Evolutionary conservation across 2,888 invertebrate species (phyloP).

Genomic region (Tetramorium bicarinatum): DNA sequence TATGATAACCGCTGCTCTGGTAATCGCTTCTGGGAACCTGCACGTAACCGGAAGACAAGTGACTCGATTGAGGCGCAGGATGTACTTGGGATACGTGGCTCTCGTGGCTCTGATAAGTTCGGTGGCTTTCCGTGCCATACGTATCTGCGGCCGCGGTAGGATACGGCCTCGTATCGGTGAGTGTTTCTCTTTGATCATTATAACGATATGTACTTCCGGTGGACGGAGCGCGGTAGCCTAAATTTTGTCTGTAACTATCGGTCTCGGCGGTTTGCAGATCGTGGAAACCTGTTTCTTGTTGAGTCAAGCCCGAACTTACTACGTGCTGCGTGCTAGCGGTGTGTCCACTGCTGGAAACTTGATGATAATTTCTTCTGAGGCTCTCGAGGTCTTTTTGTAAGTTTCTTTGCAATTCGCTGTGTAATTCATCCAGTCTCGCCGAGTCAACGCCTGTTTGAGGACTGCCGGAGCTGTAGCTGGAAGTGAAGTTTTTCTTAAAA

Average conservation of each 20-base stretch:
- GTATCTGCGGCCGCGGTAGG: slow-evolving; percentile 42
- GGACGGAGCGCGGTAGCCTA: slow-evolving; percentile 27
- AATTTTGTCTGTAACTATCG: slow-evolving; percentile 45
- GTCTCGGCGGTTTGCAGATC: slow-evolving; percentile 50
- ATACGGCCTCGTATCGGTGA: slow-evolving; percentile 6
- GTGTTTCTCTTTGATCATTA: slow-evolving; percentile 32
- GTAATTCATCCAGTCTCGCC: slow-evolving; percentile 40
- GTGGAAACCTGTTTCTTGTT: slow-evolving; percentile 18
- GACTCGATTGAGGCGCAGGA: slow-evolving; percentile 42
- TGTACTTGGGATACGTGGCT: slow-evolving; percentile 29
- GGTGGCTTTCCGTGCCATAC: slow-evolving; percentile 53
- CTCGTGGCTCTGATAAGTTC: slow-evolving; percentile 58
- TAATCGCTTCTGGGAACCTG: slow-evolving; percentile 1
- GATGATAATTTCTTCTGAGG: slow-evolving; percentile 48
- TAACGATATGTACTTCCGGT: slow-evolving; percentile 25
- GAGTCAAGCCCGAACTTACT: slow-evolving; percentile 25
- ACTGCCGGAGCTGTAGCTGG: slow-evolving; percentile 72
- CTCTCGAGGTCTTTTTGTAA: slow-evolving; percentile 55
- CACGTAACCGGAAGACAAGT: background rate
- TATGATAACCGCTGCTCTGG: background rate
- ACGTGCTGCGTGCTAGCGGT: slow-evolving; percentile 27
- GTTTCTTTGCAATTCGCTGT: slow-evolving; percentile 55
- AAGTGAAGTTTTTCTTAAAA: slow-evolving; percentile 80
- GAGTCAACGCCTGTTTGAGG: slow-evolving; percentile 32
- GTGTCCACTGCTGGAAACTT: slow-evolving; percentile 39